A percentile compares a stretch with the other conserved stretches of the same genome.
phyloP scores from a whole-genome alignment of 2,888 invertebrate genomes.

The Cosmia trapezina region DNA sequence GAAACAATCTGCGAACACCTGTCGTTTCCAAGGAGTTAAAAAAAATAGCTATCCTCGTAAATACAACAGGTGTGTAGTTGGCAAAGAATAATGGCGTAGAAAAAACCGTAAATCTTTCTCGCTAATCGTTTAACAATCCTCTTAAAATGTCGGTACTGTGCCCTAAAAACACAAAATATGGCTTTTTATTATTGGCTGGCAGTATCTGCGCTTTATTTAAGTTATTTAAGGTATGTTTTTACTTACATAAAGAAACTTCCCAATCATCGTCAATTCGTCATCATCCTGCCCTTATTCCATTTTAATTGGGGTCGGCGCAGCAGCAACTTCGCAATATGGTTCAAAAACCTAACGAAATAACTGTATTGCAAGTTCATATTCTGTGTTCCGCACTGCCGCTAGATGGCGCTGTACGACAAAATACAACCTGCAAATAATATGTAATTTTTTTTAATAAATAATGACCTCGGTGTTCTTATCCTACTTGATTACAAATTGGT shows the following conservation, averaged over 20 bases:
- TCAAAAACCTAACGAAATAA: not conserved
- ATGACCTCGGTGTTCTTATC: conserved; percentile 50
- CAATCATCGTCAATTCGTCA: not conserved
- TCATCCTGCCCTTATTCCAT: not conserved
- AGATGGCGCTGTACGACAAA: conserved; percentile 43
- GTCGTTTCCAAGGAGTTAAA: conserved; percentile 39
- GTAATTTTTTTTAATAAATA: conserved; percentile 10
- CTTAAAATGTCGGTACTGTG: conserved; percentile 2
- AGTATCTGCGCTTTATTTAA: not conserved
- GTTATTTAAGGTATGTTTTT: not conserved
- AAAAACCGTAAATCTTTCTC: conserved; percentile 28
- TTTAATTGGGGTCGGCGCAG: not conserved
- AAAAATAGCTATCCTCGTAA: conserved; percentile 13
- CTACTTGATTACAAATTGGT: conserved; percentile 50
- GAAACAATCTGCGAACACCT: conserved; percentile 41
- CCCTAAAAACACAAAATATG: not conserved
- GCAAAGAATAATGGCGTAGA: conserved; percentile 24
- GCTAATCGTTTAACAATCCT: conserved; percentile 25
- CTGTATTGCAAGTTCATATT: not conserved
- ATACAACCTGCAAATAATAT: not conserved
- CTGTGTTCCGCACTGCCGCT: conserved; percentile 5
- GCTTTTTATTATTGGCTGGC: not conserved
- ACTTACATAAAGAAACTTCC: not conserved
- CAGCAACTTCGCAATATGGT: not conserved
- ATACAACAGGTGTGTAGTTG: conserved; percentile 38